A percentile compares a stretch with the other conserved stretches of the same genome.
Evolutionary conservation across 2,888 invertebrate genomes (phyloP).

Genomic region (Gastracanthus pulcherrimus): DNA sequence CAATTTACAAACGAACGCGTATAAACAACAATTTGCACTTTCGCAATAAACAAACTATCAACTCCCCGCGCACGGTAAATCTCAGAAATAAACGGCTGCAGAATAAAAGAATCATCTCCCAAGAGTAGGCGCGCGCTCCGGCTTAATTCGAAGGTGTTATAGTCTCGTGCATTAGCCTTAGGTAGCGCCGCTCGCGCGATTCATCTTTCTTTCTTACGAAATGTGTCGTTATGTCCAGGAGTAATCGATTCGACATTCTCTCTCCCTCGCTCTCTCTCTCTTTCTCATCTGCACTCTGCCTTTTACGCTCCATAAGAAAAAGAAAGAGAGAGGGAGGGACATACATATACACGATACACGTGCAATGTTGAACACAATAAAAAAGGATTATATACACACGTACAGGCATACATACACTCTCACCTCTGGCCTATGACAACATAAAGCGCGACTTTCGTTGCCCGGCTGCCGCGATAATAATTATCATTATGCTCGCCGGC

Average conservation of each 20-base stretch:
- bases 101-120: background rate
- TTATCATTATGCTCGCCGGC: background rate
- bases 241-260: conserved; percentile 28
- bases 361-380: background rate
- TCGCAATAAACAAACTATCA: background rate
- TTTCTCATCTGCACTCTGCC: background rate
- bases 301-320: background rate
- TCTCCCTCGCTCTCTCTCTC: background rate
- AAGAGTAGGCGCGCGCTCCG: too few species aligned
- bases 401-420: background rate
- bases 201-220: conserved; percentile 39
- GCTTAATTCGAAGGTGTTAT: background rate
- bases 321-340: background rate
- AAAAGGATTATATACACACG: background rate
- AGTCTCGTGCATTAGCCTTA: background rate
- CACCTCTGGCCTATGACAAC: background rate
- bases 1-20: background rate
- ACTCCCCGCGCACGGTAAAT: background rate
- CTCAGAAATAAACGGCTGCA: background rate
- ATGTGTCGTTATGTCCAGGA: conserved; percentile 3
- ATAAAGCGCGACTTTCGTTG: background rate
- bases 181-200: too few species aligned
- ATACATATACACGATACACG: too few species aligned
- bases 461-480: background rate
- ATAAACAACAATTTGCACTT: too few species aligned